Evolutionary conservation across 2,113 vertebrate species (phyloP).

Genomic region (Sclerurus mexicanus): DNA sequence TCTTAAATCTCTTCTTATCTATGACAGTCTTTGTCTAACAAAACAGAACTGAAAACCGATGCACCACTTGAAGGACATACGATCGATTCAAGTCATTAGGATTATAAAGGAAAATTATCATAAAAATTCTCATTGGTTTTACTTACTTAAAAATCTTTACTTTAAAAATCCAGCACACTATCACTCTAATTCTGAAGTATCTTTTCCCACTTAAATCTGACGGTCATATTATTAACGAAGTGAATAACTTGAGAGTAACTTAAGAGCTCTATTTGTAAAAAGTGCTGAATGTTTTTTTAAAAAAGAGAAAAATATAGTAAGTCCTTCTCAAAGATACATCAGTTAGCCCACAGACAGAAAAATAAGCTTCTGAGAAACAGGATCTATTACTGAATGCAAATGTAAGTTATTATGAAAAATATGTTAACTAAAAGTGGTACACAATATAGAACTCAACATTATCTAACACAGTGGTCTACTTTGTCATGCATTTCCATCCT

Average conservation of each 20-base stretch:
- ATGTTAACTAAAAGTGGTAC: not conserved
- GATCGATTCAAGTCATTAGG: not conserved
- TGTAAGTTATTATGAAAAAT: too few species aligned
- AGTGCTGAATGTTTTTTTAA: not conserved
- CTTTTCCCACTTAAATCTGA: not conserved
- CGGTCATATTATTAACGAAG: not conserved
- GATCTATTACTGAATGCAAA: not conserved
- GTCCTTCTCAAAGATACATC: not conserved
- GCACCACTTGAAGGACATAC: not conserved
- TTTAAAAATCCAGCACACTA: not conserved
- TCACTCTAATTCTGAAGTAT: not conserved
- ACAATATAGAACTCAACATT: not conserved
- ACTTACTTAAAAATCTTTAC: not conserved
- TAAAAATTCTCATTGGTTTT: not conserved
- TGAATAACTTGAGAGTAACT: not conserved
- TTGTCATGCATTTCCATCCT: not conserved
- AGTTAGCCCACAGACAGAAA: not conserved
- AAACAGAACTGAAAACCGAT: not conserved
- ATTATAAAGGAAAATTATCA: not conserved
- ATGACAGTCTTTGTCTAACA: not conserved
- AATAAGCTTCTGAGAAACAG: not conserved
- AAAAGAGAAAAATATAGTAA: not conserved
- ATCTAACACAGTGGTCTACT: not conserved
- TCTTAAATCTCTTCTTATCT: not conserved
- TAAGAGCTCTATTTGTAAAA: not conserved